Evolutionary conservation across 1,140 invertebrate species (phyloP).

Genomic region (Pseudomyrmex concolor): DNA sequence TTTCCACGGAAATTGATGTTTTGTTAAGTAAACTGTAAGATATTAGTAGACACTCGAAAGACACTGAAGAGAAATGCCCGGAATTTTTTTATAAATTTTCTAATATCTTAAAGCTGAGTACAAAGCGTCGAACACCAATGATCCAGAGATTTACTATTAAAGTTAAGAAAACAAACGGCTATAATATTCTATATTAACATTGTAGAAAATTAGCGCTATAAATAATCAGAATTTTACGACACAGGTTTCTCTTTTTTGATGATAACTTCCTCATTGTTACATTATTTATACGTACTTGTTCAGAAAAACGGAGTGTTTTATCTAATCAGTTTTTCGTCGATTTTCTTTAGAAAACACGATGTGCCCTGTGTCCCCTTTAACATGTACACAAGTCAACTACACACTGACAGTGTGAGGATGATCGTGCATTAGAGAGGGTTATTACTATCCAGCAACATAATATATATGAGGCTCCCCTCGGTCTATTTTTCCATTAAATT

Average conservation of each 20-base stretch:
- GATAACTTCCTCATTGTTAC: not conserved
- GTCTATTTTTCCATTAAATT: slow-evolving; percentile 74
- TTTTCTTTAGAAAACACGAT: slow-evolving; percentile 19
- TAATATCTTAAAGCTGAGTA: not conserved
- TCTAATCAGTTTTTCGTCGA: not conserved
- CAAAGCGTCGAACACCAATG: too few species aligned
- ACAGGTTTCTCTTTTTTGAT: not conserved
- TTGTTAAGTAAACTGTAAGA: too few species aligned
- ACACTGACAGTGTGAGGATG: slow-evolving; percentile 60
- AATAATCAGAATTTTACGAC: not conserved
- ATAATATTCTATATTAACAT: too few species aligned
- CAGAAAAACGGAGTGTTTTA: not conserved
- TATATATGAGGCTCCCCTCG: slow-evolving; percentile 34
- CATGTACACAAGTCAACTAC: slow-evolving; percentile 56
- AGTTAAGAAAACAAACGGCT: too few species aligned
- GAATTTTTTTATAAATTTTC: not conserved
- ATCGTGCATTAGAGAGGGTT: slow-evolving; percentile 80
- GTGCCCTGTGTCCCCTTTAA: slow-evolving; percentile 50
- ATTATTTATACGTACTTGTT: slow-evolving; percentile 17
- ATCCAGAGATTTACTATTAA: too few species aligned
- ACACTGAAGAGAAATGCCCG: too few species aligned
- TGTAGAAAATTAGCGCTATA: not conserved
- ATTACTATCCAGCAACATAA: slow-evolving; percentile 79
- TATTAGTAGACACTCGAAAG: too few species aligned
- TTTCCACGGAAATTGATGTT: too few species aligned